Evolutionary conservation across 35 echinoderm and acorn worm species (phyloP), one percentile per base, ranked within the genome.

Genomic region (Heliocidaris erythrogramma): DNA sequence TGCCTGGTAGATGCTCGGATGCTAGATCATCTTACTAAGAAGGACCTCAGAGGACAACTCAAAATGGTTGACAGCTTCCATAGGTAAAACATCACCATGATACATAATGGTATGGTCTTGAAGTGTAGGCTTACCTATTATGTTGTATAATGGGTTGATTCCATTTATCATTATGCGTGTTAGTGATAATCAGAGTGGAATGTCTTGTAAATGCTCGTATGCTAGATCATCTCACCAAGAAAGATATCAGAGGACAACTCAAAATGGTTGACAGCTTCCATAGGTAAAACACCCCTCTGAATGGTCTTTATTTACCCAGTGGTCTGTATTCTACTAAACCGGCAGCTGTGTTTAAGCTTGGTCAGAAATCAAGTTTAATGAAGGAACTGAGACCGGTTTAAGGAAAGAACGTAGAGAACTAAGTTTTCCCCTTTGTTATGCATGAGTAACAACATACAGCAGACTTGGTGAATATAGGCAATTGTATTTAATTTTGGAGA

Each of bases 1-100:
- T 99, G 98, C 94, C 86, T 99, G 78, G 98, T 99, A 11, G 98
- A 99, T 85, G 98, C 98, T 3, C 71, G 98, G 7, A 99, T 99
- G 98, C 78, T 99, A 60, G 98, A 99, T 90, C 98, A 99, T 92
- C 96, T 99, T 42, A 99, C 94, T 53, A 99, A 99, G 97, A 99
- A 99, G 84, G 98, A 99, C 86, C 93, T 99, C 49, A 96, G 98
- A 49, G 97, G 98, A 49, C 98, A 99, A 93, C 96, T 99, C 42
- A 99, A 99, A 84, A 99, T 99, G 98, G 98, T 99, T 47, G 98
- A 99, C 94, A 99, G 97, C 90, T 99, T 97, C 93, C 98, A 99
- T 91, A 99, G 98, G 98, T 99, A 93, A 65, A 49, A 92, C 91
- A 59, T 13, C 50, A 24, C 91, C 0, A 5, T 78, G 6, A 8